Conservation (phyloP, 2,113 vertebrate genomes). For the Struthio camelus region DNA sequence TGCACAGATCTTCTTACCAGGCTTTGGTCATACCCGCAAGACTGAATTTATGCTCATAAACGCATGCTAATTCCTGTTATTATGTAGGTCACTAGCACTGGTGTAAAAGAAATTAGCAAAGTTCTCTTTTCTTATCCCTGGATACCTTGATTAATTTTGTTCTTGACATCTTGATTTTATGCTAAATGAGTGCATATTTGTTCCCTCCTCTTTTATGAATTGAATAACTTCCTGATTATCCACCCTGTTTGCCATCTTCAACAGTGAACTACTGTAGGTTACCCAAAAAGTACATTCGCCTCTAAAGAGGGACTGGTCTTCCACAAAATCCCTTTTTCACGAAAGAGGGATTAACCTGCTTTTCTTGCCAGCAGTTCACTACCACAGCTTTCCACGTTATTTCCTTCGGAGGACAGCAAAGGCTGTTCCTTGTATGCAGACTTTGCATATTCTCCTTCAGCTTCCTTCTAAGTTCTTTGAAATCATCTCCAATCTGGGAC, state of each 20-base stretch:
- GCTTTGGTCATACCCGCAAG: background rate
- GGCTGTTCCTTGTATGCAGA: background rate
- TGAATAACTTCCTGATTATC: background rate
- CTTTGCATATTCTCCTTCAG: background rate
- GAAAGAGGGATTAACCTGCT: background rate
- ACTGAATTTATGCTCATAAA: background rate
- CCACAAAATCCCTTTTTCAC: background rate
- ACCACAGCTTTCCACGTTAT: background rate
- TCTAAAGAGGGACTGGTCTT: background rate
- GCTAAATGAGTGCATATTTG: background rate
- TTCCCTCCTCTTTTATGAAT: background rate
- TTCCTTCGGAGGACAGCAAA: background rate
- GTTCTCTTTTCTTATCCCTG: background rate
- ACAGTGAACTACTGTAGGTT: background rate
- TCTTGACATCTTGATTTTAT: slow-evolving; percentile 19
- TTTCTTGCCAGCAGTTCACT: background rate
- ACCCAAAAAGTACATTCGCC: background rate
- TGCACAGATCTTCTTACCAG: background rate
- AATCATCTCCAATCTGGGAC: background rate
- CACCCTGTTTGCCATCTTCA: background rate
- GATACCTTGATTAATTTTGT: background rate
- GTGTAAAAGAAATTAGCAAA: background rate
- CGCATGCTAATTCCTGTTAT: background rate
- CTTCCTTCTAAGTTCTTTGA: background rate
- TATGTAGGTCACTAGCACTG: background rate